Evolutionary conservation across 2,888 invertebrate genomes (phyloP).

Genomic region (Tetanocera ferruginea): DNA sequence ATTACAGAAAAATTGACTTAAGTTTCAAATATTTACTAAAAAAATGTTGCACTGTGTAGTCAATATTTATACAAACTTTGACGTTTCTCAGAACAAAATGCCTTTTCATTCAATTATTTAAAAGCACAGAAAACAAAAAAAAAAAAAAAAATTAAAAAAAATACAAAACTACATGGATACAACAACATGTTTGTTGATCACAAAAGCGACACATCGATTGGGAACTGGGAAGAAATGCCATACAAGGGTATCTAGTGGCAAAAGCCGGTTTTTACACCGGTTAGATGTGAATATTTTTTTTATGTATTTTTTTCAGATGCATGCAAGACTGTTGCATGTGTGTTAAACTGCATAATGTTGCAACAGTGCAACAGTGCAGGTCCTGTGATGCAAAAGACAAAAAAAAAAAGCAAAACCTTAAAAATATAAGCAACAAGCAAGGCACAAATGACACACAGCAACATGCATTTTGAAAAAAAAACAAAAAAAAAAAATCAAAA

Average conservation of each 20-base stretch:
- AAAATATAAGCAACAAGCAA: background rate
- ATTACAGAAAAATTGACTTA: no score
- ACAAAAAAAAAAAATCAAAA: background rate
- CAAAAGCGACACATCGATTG: background rate
- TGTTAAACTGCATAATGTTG: background rate
- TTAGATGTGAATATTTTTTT: background rate
- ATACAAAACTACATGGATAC: background rate
- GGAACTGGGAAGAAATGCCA: slow-evolving; percentile 21
- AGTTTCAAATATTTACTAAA: no score
- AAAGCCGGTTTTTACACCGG: slow-evolving; percentile 13
- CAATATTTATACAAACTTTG: background rate
- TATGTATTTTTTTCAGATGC: background rate
- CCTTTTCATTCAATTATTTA: background rate
- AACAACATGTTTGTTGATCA: background rate
- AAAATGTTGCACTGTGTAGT: no score
- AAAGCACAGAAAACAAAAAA: background rate
- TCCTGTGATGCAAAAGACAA: background rate
- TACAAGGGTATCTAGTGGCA: slow-evolving; percentile 20
- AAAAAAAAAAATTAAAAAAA: background rate
- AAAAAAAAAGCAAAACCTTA: background rate
- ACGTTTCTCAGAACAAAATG: background rate
- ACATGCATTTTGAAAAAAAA: background rate
- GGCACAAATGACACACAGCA: background rate
- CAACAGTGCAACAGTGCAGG: background rate
- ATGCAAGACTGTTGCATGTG: background rate